A percentile compares a stretch with the other conserved stretches of the same genome.
Evolutionary conservation across 2,888 invertebrate genomes (phyloP).

Genomic region (Clitarchus hookeri): DNA sequence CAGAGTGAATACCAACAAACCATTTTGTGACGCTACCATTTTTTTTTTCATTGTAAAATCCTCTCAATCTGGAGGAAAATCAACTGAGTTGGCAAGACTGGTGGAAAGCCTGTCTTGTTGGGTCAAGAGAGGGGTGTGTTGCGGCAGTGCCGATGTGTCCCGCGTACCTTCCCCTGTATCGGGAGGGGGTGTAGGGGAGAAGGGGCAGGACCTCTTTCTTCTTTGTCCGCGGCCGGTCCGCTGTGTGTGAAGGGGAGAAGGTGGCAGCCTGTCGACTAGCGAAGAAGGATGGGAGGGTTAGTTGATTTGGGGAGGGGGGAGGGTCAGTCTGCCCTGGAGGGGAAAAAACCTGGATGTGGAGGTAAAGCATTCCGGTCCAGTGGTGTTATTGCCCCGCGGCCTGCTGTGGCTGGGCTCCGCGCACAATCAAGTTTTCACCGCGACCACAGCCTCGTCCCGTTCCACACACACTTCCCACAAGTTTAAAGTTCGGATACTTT

Average conservation of each 20-base stretch:
- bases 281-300: not conserved
- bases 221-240: conserved; percentile 8
- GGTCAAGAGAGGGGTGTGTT: too few relatives aligned
- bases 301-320: not conserved
- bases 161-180: too few relatives aligned
- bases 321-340: not conserved
- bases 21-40: too few relatives aligned
- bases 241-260: not conserved
- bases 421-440: not conserved
- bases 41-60: too few relatives aligned
- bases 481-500: too few relatives aligned
- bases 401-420: not conserved
- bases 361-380: conserved; percentile 28
- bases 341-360: conserved; percentile 31
- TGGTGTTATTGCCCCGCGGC: conserved; percentile 22
- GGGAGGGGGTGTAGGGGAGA: not conserved
- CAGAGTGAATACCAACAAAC: too few relatives aligned
- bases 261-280: not conserved
- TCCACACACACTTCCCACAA: too few relatives aligned
- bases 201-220: not conserved
- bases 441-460: not conserved
- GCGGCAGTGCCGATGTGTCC: too few relatives aligned
- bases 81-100: too few relatives aligned
- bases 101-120: too few relatives aligned
- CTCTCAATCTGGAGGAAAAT: too few relatives aligned